phyloP scores from a whole-genome alignment of 2,797 vertebrate species.

The Siniperca undulata region DNA sequence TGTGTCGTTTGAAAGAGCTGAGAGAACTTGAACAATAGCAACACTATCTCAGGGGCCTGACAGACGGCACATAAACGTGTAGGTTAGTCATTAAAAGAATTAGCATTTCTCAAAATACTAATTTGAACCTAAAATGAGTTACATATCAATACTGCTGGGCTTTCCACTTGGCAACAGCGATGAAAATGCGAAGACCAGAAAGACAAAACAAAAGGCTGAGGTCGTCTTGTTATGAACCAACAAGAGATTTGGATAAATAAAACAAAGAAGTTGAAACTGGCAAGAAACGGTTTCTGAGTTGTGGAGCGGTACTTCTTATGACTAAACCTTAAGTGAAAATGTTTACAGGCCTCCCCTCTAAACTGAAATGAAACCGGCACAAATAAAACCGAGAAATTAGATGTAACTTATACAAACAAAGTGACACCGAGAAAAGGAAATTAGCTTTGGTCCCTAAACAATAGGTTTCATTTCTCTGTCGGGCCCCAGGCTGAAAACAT shows the following conservation, averaged over 20 bases:
- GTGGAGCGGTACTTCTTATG: background rate
- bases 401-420: background rate
- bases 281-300: background rate
- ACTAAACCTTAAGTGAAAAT: constrained; percentile 2
- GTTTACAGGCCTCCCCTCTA: background rate
- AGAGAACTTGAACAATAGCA: background rate
- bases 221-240: background rate
- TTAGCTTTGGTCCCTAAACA: constrained; percentile 31
- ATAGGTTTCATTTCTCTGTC: constrained; percentile 48
- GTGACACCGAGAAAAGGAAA: constrained; percentile 15
- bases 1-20: background rate
- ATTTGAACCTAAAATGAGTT: background rate
- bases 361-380: constrained; percentile 45
- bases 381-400: constrained; percentile 40
- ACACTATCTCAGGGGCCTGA: background rate
- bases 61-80: background rate
- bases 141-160: background rate
- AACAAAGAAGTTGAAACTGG: constrained; percentile 12
- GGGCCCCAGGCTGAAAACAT: constrained; percentile 17
- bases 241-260: background rate
- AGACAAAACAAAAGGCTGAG: background rate
- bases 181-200: background rate
- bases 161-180: background rate
- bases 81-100: background rate
- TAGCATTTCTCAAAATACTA: background rate